phyloP scores from a whole-genome alignment of 2,797 vertebrate species.

The Diceros bicornis region DNA sequence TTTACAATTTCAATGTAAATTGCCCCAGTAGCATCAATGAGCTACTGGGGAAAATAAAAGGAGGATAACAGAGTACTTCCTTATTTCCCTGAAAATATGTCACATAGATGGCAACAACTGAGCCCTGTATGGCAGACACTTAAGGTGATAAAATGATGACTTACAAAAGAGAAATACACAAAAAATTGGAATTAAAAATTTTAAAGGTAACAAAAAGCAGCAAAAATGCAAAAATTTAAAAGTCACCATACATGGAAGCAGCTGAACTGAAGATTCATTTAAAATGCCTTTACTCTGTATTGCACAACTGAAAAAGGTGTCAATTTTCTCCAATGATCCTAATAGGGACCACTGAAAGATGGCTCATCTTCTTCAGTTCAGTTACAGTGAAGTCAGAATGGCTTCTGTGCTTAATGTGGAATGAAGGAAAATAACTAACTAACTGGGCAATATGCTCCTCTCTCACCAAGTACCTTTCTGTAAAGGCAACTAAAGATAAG shows the following conservation, averaged over 20 bases:
- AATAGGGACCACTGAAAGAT: not conserved
- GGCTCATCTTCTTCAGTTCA: conserved; percentile 5
- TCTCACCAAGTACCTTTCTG: not conserved
- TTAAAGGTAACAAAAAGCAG: not conserved
- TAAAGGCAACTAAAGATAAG: not conserved
- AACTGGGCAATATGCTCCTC: not conserved
- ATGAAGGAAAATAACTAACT: not conserved
- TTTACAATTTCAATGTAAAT: conserved; percentile 26
- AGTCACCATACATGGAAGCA: not conserved
- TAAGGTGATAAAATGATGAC: not conserved
- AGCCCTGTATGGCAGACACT: not conserved
- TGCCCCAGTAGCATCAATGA: not conserved
- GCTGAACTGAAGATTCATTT: not conserved
- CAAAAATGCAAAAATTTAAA: not conserved
- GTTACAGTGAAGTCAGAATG: conserved; percentile 3
- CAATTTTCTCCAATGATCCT: not conserved
- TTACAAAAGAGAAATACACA: not conserved
- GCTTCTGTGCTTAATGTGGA: not conserved
- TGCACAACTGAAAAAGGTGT: not conserved
- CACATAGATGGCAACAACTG: not conserved
- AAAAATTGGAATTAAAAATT: not conserved
- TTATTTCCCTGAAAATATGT: conserved; percentile 20
- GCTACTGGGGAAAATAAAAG: conserved; percentile 24
- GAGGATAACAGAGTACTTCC: not conserved
- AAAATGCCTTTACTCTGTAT: not conserved